Evolutionary conservation across 2,797 vertebrate species (phyloP).

Genomic region (Aselliscus stoliczkanus): DNA sequence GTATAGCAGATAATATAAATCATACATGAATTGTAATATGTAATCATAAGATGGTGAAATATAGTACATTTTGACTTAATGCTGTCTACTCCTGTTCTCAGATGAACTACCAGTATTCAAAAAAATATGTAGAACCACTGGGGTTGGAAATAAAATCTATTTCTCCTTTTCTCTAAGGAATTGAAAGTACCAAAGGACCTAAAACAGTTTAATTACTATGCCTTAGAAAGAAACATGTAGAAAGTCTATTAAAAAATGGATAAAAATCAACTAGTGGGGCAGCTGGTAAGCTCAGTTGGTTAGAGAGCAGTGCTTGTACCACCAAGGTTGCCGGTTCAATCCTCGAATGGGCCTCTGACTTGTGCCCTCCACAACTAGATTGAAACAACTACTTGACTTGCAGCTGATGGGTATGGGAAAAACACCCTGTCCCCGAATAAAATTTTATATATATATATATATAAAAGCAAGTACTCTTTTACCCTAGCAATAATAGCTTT

Average conservation of each 20-base stretch:
- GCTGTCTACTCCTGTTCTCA: neutral
- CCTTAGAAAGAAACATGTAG: neutral
- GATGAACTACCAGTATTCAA: neutral
- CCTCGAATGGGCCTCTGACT: no score
- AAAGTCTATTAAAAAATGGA: neutral
- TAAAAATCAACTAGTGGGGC: neutral
- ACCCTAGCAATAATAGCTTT: neutral
- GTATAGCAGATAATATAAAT: neutral
- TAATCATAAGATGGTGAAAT: neutral
- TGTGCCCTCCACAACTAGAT: no score
- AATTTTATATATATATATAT: no score
- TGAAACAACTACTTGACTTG: no score
- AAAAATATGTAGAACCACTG: neutral
- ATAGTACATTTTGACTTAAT: neutral
- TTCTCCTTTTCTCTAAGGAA: constrained; percentile 11
- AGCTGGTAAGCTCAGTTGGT: no score
- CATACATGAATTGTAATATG: neutral
- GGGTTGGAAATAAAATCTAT: neutral
- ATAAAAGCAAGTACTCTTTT: neutral
- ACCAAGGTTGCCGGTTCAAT: no score
- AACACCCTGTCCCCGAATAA: no score
- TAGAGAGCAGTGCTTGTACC: no score
- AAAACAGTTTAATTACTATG: neutral
- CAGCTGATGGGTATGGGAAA: no score
- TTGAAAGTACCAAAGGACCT: neutral